Evolutionary conservation across 2,113 vertebrate genomes (phyloP).

Genomic region (Lutjanus erythropterus): DNA sequence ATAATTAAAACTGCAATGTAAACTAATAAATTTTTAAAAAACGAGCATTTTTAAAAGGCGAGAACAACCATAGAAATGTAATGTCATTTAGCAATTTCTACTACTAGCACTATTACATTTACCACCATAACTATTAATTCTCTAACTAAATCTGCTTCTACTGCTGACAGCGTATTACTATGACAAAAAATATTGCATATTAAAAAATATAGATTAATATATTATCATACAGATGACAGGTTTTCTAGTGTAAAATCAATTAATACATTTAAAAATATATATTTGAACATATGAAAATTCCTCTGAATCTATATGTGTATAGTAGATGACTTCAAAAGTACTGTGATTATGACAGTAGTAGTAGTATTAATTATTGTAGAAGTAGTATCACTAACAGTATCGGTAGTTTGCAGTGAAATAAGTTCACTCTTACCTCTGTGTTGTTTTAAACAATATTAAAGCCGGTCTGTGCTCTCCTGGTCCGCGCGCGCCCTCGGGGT

Average conservation of each 20-base stretch:
- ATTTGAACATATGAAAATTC: not conserved
- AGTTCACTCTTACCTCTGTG: conserved; percentile 57
- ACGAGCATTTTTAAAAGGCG: not conserved
- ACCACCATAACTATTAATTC: not conserved
- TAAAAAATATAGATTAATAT: too few relatives aligned
- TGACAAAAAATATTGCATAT: not conserved
- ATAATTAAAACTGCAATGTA: too few relatives aligned
- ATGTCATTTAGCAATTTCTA: not conserved
- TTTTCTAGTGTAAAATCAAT: not conserved
- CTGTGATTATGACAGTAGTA: not conserved
- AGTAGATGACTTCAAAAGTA: not conserved
- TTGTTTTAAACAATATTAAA: not conserved
- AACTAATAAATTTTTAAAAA: not conserved
- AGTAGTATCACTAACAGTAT: too few relatives aligned
- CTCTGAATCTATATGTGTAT: not conserved
- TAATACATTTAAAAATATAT: not conserved
- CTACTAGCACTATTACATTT: not conserved
- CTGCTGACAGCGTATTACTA: not conserved
- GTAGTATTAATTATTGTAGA: too few relatives aligned
- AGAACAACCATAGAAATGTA: not conserved
- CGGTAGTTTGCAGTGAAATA: too few relatives aligned
- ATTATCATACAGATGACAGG: too few relatives aligned
- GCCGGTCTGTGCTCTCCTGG: not conserved
- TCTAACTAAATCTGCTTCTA: not conserved
- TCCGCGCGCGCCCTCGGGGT: conserved; percentile 16